Percentiles rank a stretch among this genome's conserved stretches.
phyloP scores from a whole-genome alignment of 2,888 invertebrate species.

The Belgica antarctica region DNA sequence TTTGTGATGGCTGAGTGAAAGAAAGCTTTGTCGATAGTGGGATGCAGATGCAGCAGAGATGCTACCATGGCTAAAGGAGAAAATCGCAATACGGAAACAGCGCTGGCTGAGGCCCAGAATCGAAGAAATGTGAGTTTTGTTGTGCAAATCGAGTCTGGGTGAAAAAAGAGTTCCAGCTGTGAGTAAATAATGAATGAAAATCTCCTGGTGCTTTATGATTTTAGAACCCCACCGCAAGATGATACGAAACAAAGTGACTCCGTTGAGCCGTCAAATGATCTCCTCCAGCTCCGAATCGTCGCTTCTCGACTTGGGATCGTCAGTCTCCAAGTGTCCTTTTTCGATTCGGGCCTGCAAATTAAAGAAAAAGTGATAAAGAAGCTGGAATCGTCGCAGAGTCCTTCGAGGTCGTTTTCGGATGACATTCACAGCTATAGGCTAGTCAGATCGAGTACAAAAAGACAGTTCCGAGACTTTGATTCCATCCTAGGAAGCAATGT shows the following conservation, averaged over 20 bases:
- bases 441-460: conserved; percentile 35
- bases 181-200: conserved; percentile 38
- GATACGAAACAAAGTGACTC: not conserved
- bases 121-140: conserved; percentile 36
- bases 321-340: conserved; percentile 23
- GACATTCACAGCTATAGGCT: conserved; percentile 16
- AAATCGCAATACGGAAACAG: conserved; percentile 21
- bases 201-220: not conserved
- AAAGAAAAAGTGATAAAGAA: conserved; percentile 34
- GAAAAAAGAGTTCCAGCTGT: conserved; percentile 29
- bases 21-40: not conserved
- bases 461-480: conserved; percentile 19
- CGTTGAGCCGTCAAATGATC: not conserved
- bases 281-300: conserved; percentile 26
- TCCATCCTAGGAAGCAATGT: conserved; percentile 25
- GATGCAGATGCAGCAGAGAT: conserved; percentile 27
- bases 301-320: conserved; percentile 4
- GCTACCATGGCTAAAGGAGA: conserved; percentile 39
- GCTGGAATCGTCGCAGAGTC: conserved; percentile 27
- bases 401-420: not conserved
- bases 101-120: conserved; percentile 29
- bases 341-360: conserved; percentile 31
- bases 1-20: not conserved
- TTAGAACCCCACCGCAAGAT: conserved; percentile 31
- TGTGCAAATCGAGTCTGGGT: conserved; percentile 1